These are phyloP conservation scores for Drosophila mojavensis DNA, from an alignment of 1,140 invertebrate genomes.

Conservation along the genomic window DNA sequence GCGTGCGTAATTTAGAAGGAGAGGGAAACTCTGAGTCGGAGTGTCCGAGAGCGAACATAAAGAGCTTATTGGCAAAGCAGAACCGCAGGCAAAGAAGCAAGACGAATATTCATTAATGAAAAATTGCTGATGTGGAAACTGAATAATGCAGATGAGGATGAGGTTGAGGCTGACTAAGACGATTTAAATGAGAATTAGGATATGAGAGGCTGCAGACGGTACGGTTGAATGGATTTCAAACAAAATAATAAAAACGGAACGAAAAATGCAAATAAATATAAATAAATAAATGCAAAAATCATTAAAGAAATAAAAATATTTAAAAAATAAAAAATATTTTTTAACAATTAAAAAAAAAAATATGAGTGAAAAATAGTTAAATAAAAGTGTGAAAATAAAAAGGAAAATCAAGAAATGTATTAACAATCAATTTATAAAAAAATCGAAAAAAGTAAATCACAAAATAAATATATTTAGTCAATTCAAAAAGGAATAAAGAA, in stretches of 20 bases:
- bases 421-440: neutral
- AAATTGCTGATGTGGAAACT: constrained; percentile 63
- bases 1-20: neutral
- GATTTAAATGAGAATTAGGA: neutral
- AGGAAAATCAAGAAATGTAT: too few relatives aligned
- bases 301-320: too few relatives aligned
- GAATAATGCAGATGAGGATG: constrained; percentile 48
- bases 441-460: neutral
- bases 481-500: neutral
- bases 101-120: constrained; percentile 64
- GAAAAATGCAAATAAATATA: constrained; percentile 59
- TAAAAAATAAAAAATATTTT: too few relatives aligned
- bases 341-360: too few relatives aligned
- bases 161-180: neutral
- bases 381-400: too few relatives aligned
- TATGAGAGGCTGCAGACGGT: neutral
- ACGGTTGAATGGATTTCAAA: constrained; percentile 20
- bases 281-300: constrained; percentile 62
- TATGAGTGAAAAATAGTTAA: too few relatives aligned
- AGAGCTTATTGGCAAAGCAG: constrained; percentile 36
- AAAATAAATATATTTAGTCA: neutral
- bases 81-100: constrained; percentile 48
- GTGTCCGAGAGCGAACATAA: neutral
- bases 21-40: neutral
- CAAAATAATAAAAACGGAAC: constrained; percentile 25